Conservation (phyloP, 2,113 vertebrate genomes). For the Ochotona princeps region DNA sequence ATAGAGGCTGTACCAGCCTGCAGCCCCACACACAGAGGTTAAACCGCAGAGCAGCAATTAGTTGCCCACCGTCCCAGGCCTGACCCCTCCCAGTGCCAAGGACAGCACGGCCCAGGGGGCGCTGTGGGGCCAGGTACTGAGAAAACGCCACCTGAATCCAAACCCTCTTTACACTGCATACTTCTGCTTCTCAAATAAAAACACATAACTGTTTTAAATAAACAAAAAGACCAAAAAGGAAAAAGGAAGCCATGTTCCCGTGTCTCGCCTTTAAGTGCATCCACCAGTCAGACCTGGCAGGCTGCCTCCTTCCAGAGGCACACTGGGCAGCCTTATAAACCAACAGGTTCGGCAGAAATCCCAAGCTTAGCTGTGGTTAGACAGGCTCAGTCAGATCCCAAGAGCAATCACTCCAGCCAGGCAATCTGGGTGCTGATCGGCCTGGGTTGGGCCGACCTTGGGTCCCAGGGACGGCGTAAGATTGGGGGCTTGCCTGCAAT, state of each 20-base stretch:
- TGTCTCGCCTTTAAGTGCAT: too few species aligned
- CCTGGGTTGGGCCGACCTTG: rapidly evolving
- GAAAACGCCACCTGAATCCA: background rate
- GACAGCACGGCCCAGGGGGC: background rate
- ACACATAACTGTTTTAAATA: too few species aligned
- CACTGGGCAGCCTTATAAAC: background rate
- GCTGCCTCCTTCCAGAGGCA: background rate
- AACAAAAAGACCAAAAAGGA: too few species aligned
- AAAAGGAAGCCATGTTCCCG: too few species aligned
- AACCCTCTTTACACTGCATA: background rate
- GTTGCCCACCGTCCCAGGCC: background rate
- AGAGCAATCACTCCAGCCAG: background rate
- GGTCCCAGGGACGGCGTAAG: background rate
- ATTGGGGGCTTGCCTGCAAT: too few species aligned
- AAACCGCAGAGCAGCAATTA: too few species aligned
- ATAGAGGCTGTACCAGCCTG: too few species aligned
- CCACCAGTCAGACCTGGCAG: too few species aligned
- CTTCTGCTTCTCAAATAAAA: too few species aligned
- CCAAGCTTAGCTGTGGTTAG: background rate
- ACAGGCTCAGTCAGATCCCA: background rate
- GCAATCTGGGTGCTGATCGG: background rate
- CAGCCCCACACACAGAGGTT: too few species aligned
- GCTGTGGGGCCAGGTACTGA: background rate
- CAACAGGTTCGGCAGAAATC: background rate
- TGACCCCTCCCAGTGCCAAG: background rate